These are phyloP conservation scores for Gallirallus australis DNA, from an alignment of 2,797 vertebrate genomes.

Conservation along the genomic window DNA sequence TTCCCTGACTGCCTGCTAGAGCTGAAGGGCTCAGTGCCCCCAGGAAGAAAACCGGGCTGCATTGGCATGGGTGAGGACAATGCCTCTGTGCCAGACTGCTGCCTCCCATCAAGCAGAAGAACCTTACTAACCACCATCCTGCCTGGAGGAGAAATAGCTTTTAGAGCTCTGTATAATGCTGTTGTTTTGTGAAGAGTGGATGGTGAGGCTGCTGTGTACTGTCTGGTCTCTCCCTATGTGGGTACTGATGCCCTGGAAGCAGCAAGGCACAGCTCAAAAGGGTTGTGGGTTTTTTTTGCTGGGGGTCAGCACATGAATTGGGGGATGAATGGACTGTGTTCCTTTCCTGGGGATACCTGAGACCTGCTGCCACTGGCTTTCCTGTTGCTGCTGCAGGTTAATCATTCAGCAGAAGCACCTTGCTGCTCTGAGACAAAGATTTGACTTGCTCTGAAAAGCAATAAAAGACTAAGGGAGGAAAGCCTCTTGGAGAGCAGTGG, in stretches of 20 bases:
- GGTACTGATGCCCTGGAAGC: not conserved
- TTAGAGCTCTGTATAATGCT: not conserved
- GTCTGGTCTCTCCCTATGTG: not conserved
- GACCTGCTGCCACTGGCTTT: not conserved
- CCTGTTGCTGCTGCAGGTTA: not conserved
- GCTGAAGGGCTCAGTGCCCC: rapidly evolving
- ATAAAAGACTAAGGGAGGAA: not conserved
- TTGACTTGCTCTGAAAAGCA: not conserved
- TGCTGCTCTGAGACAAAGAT: not conserved
- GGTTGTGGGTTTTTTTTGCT: not conserved
- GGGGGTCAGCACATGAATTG: not conserved
- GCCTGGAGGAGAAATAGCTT: not conserved
- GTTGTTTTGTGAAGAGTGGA: not conserved
- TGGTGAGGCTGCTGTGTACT: not conserved
- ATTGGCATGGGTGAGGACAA: not conserved
- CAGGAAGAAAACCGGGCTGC: rapidly evolving
- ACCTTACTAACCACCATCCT: not conserved
- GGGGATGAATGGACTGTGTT: not conserved
- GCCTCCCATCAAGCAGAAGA: not conserved
- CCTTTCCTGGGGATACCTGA: rapidly evolving
- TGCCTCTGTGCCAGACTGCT: not conserved
- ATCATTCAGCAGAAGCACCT: not conserved
- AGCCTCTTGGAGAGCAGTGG: not conserved
- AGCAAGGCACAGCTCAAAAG: not conserved
- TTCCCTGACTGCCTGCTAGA: rapidly evolving